phyloP scores from a whole-genome alignment of 2,113 vertebrate genomes.

The chimpanzee (Pan troglodytes) region NHGRI_mPanTro3-v2.1_pri NC_072410.2:68586001-68586500 shows the following conservation, averaged over 20 bases:
- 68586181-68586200: slow-evolving; percentile 23
- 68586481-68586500: not conserved
- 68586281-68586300: not conserved
- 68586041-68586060: not conserved
- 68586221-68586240: not conserved
- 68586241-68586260: not conserved
- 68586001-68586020: not conserved
- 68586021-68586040: not conserved
- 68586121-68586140: not conserved
- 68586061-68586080: not conserved
- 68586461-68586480: not conserved
- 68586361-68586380: not conserved
- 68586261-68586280: not conserved
- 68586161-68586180: not conserved
- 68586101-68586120: not conserved
- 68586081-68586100: not conserved
- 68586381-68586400: not conserved
- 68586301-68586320: not conserved
- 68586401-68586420: not conserved
- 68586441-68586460: not conserved
- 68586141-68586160: not conserved
- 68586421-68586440: not conserved
- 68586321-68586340: not conserved
- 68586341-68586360: not conserved
- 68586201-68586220: not conserved